Percentiles rank a stretch among this genome's conserved stretches.
These are phyloP conservation scores for Mus pahari DNA, from an alignment of 2,113 vertebrate genomes.

Conservation along the genomic window DNA sequence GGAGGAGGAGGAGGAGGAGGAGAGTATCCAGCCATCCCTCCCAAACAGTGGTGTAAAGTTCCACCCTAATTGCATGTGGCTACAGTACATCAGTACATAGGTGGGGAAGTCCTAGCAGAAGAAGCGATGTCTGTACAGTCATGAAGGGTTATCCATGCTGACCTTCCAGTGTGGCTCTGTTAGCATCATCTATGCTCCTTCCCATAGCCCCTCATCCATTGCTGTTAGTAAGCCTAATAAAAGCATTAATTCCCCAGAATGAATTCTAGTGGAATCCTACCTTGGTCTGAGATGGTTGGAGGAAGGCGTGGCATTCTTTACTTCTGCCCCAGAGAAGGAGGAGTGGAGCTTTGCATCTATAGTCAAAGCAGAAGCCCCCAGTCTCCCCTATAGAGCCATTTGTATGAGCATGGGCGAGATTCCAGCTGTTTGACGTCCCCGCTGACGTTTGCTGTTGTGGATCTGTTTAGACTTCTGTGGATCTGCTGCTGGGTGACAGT, in stretches of 20 bases:
- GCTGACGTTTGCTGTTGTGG: neutral
- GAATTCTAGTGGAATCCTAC: neutral
- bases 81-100: neutral
- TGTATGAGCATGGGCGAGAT: neutral
- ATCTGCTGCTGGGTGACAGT: neutral
- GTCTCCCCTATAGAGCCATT: neutral
- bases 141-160: neutral
- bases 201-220: neutral
- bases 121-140: neutral
- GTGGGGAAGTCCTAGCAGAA: neutral
- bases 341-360: fast-evolving
- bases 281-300: neutral
- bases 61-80: neutral
- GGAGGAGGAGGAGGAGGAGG: too few relatives aligned
- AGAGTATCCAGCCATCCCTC: neutral
- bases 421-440: neutral
- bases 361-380: neutral
- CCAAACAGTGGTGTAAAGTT: neutral
- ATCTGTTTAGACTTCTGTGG: neutral
- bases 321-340: neutral
- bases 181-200: neutral
- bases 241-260: neutral
- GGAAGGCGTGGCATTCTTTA: neutral
- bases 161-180: neutral
- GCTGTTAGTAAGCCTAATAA: neutral